Evolutionary conservation across 2,113 vertebrate species (phyloP), one percentile per base, ranked within the genome.

Genomic region (Engystomops pustulosus): DNA sequence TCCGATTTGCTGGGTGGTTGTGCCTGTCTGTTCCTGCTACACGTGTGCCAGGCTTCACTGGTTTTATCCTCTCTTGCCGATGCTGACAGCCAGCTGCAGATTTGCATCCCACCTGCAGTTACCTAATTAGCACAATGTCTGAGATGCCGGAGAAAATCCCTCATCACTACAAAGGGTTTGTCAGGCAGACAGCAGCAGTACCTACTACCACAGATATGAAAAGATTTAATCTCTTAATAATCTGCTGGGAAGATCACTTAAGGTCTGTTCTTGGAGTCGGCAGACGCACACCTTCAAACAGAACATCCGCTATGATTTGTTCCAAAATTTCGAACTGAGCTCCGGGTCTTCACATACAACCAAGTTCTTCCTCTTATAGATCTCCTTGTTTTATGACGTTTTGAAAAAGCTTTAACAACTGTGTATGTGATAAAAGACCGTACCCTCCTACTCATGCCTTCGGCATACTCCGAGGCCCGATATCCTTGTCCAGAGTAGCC

Each of bases 51-150:
- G 68, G 49, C n/a, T 71, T 71, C 47, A n/a, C 47, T 32, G 49
- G 49, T 53, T 81, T 58, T 44, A 76, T 67, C 32, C 4, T 25
- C 1, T 10, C 81, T 84, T 51, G 30, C 14, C 23, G 38, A 47
- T 17, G 53, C 55, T 76, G 71, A 76, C 71, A 77, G 58, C 81
- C 58, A 67, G 55, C 81, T 84, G 81, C 71, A 68, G 44, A 84
- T 77, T 84, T 68, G 41, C 72, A 84, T 84, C 55, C 81, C 71
- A 84, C 81, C 71, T 84, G 72, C 72, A 44, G 81, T 49, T 76
- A 65, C 58, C 44, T 77, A 84, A 84, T 77, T 84, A 77, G 81
- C 55, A 49, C 27, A n/a, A 77, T 84, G 71, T 83, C 71, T 65
- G 70, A 51, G 55, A 74, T 58, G 27, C 58, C 23, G 36, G 70